phyloP scores from a whole-genome alignment of 2,888 invertebrate genomes.

The Ariolimax columbianus region DNA sequence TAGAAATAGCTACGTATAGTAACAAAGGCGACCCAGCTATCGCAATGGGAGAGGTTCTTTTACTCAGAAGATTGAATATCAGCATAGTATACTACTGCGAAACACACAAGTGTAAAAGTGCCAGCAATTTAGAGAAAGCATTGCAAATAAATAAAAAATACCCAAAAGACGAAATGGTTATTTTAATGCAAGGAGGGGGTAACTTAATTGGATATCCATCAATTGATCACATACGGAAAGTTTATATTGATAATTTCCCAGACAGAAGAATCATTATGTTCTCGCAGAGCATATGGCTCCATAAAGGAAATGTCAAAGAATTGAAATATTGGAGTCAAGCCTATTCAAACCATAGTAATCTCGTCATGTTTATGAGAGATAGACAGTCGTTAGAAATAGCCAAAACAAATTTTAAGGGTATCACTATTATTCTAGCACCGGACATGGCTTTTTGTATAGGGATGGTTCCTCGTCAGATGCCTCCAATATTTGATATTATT shows the following conservation, averaged over 20 bases:
- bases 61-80: constrained; percentile 47
- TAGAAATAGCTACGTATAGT: constrained; percentile 55
- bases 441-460: constrained; percentile 5
- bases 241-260: constrained; percentile 41
- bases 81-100: constrained; percentile 51
- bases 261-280: constrained; percentile 45
- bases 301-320: neutral
- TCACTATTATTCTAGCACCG: constrained; percentile 25
- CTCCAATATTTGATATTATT: neutral
- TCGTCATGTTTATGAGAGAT: constrained; percentile 52
- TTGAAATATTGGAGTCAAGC: neutral
- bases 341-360: constrained; percentile 43
- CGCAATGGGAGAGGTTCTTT: constrained; percentile 52
- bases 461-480: constrained; percentile 8
- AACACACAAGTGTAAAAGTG: neutral
- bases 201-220: constrained; percentile 54
- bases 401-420: constrained; percentile 42
- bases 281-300: constrained; percentile 51
- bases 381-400: constrained; percentile 44
- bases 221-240: constrained; percentile 19
- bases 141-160: constrained; percentile 12
- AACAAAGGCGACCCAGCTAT: constrained; percentile 61
- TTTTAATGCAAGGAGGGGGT: constrained; percentile 59
- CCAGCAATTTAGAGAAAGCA: constrained; percentile 9
- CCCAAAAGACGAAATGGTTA: constrained; percentile 47